Base-by-base conservation (phyloP, 2,888 invertebrate species). In the Dasypolia templi region DNA sequence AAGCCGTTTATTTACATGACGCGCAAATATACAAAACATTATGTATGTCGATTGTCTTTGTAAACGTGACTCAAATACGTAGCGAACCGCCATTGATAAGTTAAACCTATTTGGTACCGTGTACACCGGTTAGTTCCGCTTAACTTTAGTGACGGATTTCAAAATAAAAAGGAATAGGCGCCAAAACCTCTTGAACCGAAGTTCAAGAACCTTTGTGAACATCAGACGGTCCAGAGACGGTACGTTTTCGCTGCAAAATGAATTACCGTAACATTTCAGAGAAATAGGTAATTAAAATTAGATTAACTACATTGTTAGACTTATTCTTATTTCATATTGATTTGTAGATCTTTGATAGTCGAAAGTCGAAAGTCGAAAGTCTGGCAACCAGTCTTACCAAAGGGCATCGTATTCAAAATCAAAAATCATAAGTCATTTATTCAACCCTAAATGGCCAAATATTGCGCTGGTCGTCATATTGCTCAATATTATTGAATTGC, bases 21-120 rank as follows among this genome's bases (percentile, higher is more conserved):
- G 68, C 59, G 61, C 82, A 70, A 82, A n/a, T n/a, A 85, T 67
- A 72, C 77, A 85, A 77, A 66, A 65, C 62, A 69, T 69, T 29
- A 75, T 22, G 17, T n/a, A 55, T 59, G 70, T 70, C 68, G n/a
- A n/a, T n/a, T n/a, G 53, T 61, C 35, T 55, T 55, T 35, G 42
- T 69, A 64, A 71, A 77, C 77, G 82, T 82, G 82, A 77, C 69
- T 75, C 35, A 61, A 64, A 70, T 80, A 75, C 49, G 26, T 32
- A 62, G 56, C 29, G 35, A 14, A 59, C 26, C 46, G 9, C 26
- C 63, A 75, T 75, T 65, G 61, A 35, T 35, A 71, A 58, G 65
- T 82, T 62, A 79, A 77, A 77, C 51, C n/a, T 35, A 26, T 56
- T 29, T 46, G 26, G 62, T 61, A 73, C 32, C 22, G 2, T 44